phyloP scores from a whole-genome alignment of 2,113 vertebrate genomes.

The Fulica atra region DNA sequence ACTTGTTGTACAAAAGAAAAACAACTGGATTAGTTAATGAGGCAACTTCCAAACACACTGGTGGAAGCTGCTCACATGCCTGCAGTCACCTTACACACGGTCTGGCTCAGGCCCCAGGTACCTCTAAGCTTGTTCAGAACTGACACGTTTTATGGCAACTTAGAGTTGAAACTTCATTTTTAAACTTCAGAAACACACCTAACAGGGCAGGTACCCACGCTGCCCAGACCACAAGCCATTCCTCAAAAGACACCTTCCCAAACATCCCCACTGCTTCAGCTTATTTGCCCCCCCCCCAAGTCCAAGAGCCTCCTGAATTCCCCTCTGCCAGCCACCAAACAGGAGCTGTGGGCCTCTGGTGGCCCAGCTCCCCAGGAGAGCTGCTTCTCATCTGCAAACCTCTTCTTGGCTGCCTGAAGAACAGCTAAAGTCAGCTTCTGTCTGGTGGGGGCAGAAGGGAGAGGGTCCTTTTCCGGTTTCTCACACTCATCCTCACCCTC shows the following conservation, averaged over 20 bases:
- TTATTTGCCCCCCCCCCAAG: background rate
- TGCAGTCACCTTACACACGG: background rate
- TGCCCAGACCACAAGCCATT: background rate
- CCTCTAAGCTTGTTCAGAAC: background rate
- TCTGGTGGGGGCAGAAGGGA: background rate
- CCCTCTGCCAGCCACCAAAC: background rate
- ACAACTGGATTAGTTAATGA: background rate
- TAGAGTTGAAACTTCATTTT: background rate
- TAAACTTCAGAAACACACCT: background rate
- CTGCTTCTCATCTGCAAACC: background rate
- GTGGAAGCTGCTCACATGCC: background rate
- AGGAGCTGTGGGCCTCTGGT: background rate
- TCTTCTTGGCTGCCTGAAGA: background rate
- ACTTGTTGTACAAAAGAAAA: slow-evolving; percentile 27
- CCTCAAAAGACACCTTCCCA: background rate
- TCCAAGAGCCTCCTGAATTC: background rate
- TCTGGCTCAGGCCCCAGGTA: background rate
- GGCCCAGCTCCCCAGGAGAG: background rate
- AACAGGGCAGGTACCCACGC: accelerated
- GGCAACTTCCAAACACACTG: background rate
- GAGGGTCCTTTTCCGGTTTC: slow-evolving; percentile 14
- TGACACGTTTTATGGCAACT: accelerated
- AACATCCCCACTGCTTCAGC: background rate
- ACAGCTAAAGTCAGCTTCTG: background rate
- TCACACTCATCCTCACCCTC: slow-evolving; percentile 3